A percentile compares a stretch with the other conserved stretches of the same genome.
Evolutionary conservation across 2,113 vertebrate species (phyloP).

Genomic region (Dissostichus mawsoni): DNA sequence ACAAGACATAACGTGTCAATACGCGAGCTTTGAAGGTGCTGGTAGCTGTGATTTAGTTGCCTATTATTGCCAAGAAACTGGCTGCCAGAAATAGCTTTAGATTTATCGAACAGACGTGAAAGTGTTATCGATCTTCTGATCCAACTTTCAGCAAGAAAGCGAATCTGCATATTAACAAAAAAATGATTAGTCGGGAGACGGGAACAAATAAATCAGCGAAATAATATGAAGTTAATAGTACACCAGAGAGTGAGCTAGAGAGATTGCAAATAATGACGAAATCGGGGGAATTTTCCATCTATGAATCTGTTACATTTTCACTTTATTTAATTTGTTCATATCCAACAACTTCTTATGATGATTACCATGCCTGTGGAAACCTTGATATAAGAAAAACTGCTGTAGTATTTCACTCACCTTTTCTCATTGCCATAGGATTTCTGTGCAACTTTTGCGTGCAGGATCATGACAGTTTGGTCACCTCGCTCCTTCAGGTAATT

Average conservation of each 20-base stretch:
- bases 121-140: not conserved
- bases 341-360: not conserved
- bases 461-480: conserved; percentile 99
- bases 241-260: not conserved
- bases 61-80: not conserved
- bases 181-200: not conserved
- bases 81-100: not conserved
- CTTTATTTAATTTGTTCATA: not conserved
- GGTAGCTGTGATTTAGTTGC: not conserved
- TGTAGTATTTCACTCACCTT: conserved; percentile 82
- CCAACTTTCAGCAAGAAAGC: not conserved
- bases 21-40: not conserved
- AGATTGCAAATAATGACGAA: not conserved
- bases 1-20: not conserved
- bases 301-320: not conserved
- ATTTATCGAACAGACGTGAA: not conserved
- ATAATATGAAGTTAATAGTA: not conserved
- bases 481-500: conserved; percentile 99
- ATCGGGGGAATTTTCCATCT: not conserved
- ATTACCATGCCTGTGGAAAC: not conserved
- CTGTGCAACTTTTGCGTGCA: conserved; percentile 99
- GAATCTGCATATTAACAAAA: not conserved
- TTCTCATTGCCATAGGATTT: conserved; percentile 99
- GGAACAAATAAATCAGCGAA: not conserved
- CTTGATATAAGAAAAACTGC: not conserved